Conservation (phyloP, 2,888 invertebrate genomes). For the Sesia bembeciformis region DNA sequence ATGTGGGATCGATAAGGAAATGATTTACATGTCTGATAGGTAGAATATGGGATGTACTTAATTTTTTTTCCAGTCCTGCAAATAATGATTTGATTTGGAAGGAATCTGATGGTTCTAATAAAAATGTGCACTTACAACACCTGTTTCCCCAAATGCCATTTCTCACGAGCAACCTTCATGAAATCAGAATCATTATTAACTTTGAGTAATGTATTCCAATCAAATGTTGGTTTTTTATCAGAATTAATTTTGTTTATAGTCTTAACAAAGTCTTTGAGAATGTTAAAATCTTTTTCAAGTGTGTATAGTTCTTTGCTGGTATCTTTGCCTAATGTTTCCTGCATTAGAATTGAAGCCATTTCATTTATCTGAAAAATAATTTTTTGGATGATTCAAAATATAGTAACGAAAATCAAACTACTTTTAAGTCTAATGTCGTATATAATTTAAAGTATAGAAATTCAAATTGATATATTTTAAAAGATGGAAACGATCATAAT, state of each 20-base stretch:
- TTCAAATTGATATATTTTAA: too few relatives aligned
- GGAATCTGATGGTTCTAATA: too few relatives aligned
- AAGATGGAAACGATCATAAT: too few relatives aligned
- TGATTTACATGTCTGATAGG: too few relatives aligned
- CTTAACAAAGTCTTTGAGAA: constrained; percentile 41
- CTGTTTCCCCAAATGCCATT: constrained; percentile 40
- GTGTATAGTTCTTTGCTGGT: constrained; percentile 44
- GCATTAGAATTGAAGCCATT: constrained; percentile 57
- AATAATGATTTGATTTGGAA: too few relatives aligned
- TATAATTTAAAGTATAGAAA: too few relatives aligned
- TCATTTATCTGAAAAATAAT: constrained; percentile 46
- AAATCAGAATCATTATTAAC: constrained; percentile 33
- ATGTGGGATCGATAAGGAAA: too few relatives aligned
- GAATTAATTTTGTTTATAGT: constrained; percentile 25
- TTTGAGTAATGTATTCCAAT: constrained; percentile 41
- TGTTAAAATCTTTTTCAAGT: constrained; percentile 43
- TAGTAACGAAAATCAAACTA: too few relatives aligned
- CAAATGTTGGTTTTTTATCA: constrained; percentile 14
- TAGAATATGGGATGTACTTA: too few relatives aligned
- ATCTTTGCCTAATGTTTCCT: constrained; percentile 60
- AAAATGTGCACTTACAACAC: constrained; percentile 43
- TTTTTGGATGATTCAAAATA: neutral
- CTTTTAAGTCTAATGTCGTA: too few relatives aligned
- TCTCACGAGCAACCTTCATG: constrained; percentile 31
- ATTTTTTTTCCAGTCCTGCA: too few relatives aligned